Percentiles rank a stretch among this genome's conserved stretches.
Evolutionary conservation across 2,797 vertebrate species (phyloP).

Genomic region (Ammospiza maritima): DNA sequence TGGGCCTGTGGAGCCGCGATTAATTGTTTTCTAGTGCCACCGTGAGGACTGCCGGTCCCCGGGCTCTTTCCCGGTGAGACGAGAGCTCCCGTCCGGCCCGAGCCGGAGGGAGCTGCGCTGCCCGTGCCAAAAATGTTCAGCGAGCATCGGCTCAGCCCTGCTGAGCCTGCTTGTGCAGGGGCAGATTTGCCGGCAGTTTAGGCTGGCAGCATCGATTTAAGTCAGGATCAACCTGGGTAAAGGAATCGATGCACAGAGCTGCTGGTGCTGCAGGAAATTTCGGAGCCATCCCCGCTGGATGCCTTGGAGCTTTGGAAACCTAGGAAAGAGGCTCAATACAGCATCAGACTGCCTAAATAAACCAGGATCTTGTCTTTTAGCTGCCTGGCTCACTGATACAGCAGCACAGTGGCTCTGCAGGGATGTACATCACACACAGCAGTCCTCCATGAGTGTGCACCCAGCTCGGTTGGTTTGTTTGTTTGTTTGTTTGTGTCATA

Average conservation of each 20-base stretch:
- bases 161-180: not conserved
- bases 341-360: not conserved
- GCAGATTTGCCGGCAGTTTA: not conserved
- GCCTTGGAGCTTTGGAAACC: not conserved
- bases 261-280: not conserved
- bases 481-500: not conserved
- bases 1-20: not conserved
- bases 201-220: not conserved
- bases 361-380: not conserved
- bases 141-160: too few species aligned
- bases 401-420: not conserved
- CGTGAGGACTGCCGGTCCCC: not conserved
- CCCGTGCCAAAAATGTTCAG: rapidly evolving
- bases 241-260: rapidly evolving
- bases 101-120: not conserved
- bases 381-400: rapidly evolving
- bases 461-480: not conserved
- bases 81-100: not conserved
- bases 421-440: rapidly evolving
- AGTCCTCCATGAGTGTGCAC: too few species aligned
- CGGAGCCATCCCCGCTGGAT: not conserved
- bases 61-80: not conserved
- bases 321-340: not conserved
- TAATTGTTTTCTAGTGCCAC: constrained; percentile 45
- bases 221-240: not conserved